These are phyloP conservation scores for Phenganax subtilis DNA, from an alignment of 92 coral and sea anemone species.

Conservation along the genomic window DNA sequence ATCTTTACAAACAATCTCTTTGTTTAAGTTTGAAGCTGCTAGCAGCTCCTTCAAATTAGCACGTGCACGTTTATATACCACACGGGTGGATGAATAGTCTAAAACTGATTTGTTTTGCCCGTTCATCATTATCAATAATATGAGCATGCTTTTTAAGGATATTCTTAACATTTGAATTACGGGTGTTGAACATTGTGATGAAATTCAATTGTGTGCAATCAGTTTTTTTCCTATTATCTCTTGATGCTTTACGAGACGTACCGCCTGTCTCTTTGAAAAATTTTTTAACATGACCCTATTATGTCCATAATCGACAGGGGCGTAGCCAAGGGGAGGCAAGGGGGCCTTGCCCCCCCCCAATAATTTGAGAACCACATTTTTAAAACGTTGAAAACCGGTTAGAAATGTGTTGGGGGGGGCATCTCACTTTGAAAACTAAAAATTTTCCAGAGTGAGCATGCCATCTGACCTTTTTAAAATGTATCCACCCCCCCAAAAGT, in stretches of 20 bases:
- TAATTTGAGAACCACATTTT: too few relatives aligned
- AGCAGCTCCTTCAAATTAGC: neutral
- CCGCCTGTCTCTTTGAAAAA: constrained; percentile 1
- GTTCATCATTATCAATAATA: neutral
- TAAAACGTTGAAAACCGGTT: too few relatives aligned
- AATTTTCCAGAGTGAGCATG: too few relatives aligned
- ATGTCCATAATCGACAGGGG: neutral
- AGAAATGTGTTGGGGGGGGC: too few relatives aligned
- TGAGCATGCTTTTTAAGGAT: neutral
- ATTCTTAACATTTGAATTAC: neutral
- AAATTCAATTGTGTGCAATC: constrained; percentile 14
- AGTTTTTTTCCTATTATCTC: neutral
- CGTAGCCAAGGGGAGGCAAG: too few relatives aligned
- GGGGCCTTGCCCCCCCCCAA: too few relatives aligned
- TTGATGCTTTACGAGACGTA: constrained; percentile 13
- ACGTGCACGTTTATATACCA: too few relatives aligned
- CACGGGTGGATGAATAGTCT: neutral
- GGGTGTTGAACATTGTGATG: constrained; percentile 11
- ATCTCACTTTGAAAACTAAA: too few relatives aligned
- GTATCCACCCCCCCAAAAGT: too few relatives aligned
- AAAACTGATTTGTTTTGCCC: neutral
- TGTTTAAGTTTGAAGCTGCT: neutral
- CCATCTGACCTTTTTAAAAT: too few relatives aligned
- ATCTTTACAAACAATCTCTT: neutral
- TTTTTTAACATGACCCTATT: neutral